These are phyloP conservation scores for Pleuronectes platessa DNA, from an alignment of 2,113 vertebrate genomes.

Conservation along the genomic window DNA sequence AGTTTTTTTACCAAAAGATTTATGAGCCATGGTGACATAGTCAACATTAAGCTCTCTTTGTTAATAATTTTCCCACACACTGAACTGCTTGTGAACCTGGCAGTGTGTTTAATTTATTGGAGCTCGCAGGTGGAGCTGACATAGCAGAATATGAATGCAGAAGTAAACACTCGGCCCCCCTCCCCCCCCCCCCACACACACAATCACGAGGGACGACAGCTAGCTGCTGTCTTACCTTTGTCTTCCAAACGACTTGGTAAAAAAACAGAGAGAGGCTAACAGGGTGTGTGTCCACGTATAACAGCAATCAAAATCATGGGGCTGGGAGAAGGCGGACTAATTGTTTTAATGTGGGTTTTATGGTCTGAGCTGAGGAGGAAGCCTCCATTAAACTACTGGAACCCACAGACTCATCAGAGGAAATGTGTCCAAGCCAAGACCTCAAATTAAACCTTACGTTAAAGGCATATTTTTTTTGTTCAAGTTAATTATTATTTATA, in stretches of 20 bases:
- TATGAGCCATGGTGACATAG: constrained; percentile 51
- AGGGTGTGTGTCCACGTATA: constrained; percentile 13
- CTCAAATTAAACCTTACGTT: constrained; percentile 10
- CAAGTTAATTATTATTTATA: not conserved
- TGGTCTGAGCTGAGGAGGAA: constrained; percentile 32
- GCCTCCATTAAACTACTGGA: constrained; percentile 24
- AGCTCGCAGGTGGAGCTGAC: constrained; percentile 65
- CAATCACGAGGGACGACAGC: constrained; percentile 28
- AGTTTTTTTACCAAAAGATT: constrained; percentile 70
- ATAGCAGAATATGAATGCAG: constrained; percentile 60
- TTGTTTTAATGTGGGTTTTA: constrained; percentile 53
- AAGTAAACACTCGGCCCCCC: constrained; percentile 44
- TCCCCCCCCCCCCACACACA: not conserved
- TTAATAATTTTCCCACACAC: constrained; percentile 58
- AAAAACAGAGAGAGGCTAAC: not conserved
- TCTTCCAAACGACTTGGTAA: constrained; percentile 44
- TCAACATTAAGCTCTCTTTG: constrained; percentile 58
- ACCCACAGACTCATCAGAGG: constrained; percentile 6
- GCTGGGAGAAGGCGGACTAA: constrained; percentile 26
- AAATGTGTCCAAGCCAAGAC: not conserved
- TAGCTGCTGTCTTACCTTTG: constrained; percentile 23
- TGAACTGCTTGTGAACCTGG: constrained; percentile 59
- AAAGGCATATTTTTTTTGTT: not conserved
- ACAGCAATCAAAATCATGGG: constrained; percentile 17
- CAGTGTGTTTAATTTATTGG: constrained; percentile 58